These are phyloP conservation scores for Malacoraja senta DNA, from an alignment of 2,797 vertebrate species.

Conservation along the genomic window DNA sequence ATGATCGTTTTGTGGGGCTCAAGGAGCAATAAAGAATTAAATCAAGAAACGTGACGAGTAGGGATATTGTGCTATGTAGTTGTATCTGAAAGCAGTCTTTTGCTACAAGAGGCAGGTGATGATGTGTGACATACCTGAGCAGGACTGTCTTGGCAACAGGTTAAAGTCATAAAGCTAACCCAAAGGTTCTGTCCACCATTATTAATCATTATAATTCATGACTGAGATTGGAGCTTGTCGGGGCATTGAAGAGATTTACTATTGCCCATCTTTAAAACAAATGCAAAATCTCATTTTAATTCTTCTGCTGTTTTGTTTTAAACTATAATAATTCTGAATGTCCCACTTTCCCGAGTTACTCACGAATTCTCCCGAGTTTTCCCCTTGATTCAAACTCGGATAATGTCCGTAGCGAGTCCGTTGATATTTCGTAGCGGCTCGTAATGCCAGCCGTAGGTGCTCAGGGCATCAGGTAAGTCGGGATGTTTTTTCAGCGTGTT, in stretches of 20 bases:
- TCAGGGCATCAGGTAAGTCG: too few relatives aligned
- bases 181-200: neutral
- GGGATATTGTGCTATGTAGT: neutral
- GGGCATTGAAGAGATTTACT: neutral
- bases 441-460: too few relatives aligned
- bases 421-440: too few relatives aligned
- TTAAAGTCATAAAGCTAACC: neutral
- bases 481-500: too few relatives aligned
- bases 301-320: neutral
- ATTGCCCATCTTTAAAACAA: neutral
- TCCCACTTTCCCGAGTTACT: too few relatives aligned
- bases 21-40: neutral
- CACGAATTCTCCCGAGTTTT: too few relatives aligned
- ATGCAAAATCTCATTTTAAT: neutral
- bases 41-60: slow-evolving; percentile 1
- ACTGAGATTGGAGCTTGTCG: neutral
- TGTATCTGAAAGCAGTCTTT: slow-evolving; percentile 1
- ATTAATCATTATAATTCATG: neutral
- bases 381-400: too few relatives aligned
- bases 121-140: neutral
- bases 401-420: too few relatives aligned
- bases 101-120: neutral
- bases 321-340: neutral
- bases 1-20: neutral
- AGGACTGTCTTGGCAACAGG: slow-evolving; percentile 14